A percentile compares a stretch with the other conserved stretches of the same genome.
Conservation (phyloP, 1,140 invertebrate genomes). For the Dendrolimus punctatus region DNA sequence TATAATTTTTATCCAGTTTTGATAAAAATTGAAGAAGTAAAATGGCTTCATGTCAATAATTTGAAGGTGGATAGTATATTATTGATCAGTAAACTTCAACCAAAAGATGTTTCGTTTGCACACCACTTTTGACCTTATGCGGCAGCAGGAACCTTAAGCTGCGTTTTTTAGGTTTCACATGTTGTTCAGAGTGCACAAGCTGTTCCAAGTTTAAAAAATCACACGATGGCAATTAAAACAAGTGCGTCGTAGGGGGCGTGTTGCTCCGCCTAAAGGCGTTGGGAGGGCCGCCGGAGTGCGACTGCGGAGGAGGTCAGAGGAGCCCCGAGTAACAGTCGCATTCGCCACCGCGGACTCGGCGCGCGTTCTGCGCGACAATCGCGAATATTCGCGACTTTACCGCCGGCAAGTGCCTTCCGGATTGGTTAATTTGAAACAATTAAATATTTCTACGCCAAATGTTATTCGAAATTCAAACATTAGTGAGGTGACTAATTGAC, state of each 20-base stretch:
- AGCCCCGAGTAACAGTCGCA: constrained; percentile 38
- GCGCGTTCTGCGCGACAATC: constrained; percentile 40
- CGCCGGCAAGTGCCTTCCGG: constrained; percentile 7
- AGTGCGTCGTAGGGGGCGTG: constrained; percentile 28
- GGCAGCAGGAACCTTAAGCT: too few relatives aligned
- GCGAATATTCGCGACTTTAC: constrained; percentile 17
- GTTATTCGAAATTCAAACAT: too few relatives aligned
- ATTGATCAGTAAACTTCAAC: too few relatives aligned
- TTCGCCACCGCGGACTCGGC: constrained; percentile 38
- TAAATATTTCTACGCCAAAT: too few relatives aligned
- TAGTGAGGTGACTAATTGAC: too few relatives aligned
- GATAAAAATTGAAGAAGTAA: too few relatives aligned
- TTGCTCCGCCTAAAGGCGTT: constrained; percentile 50
- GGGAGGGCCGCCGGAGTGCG: constrained; percentile 40
- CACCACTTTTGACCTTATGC: too few relatives aligned
- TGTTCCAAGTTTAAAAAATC: constrained; percentile 37
- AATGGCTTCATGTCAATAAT: too few relatives aligned
- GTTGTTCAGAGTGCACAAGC: constrained; percentile 22
- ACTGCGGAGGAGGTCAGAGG: constrained; percentile 44
- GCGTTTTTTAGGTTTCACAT: too few relatives aligned
- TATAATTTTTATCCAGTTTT: too few relatives aligned
- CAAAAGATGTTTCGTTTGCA: too few relatives aligned
- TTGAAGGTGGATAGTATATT: too few relatives aligned
- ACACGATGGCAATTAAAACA: constrained; percentile 20
- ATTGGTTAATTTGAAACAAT: neutral